These are phyloP conservation scores for Kryptolebias marmoratus DNA, from an alignment of 2,113 vertebrate species.

Conservation along the genomic window DNA sequence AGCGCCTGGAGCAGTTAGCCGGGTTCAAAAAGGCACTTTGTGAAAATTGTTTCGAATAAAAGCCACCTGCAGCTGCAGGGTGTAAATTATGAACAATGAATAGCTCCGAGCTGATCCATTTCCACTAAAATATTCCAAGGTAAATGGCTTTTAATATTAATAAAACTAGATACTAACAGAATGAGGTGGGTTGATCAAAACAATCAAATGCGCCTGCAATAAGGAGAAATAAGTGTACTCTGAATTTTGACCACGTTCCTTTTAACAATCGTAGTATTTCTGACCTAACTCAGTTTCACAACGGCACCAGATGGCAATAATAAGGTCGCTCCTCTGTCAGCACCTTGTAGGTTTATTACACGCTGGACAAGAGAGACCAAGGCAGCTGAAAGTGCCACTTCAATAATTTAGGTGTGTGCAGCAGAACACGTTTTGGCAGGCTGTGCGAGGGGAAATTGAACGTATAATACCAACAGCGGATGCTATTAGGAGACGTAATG, in stretches of 20 bases:
- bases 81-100: background rate
- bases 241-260: background rate
- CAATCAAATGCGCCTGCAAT: background rate
- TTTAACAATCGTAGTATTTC: background rate
- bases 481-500: background rate
- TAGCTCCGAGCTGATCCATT: slow-evolving; percentile 3
- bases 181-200: background rate
- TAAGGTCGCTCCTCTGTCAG: slow-evolving; percentile 25
- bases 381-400: slow-evolving; percentile 66
- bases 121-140: slow-evolving; percentile 1
- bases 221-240: slow-evolving; percentile 2
- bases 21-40: background rate
- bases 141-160: background rate
- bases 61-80: background rate
- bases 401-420: slow-evolving; percentile 73
- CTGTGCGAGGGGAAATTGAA: slow-evolving; percentile 6
- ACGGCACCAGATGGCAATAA: slow-evolving; percentile 8
- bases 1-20: background rate
- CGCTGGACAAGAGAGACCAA: slow-evolving; percentile 42
- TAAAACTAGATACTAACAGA: too few relatives aligned
- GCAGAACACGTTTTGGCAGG: slow-evolving; percentile 38
- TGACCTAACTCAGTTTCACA: background rate
- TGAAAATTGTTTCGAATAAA: background rate
- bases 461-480: slow-evolving; percentile 3
- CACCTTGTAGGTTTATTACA: slow-evolving; percentile 50